These are phyloP conservation scores for Enteromius unitaeniatus DNA, from an alignment of 2,797 vertebrate species.

Conservation along the genomic window DNA sequence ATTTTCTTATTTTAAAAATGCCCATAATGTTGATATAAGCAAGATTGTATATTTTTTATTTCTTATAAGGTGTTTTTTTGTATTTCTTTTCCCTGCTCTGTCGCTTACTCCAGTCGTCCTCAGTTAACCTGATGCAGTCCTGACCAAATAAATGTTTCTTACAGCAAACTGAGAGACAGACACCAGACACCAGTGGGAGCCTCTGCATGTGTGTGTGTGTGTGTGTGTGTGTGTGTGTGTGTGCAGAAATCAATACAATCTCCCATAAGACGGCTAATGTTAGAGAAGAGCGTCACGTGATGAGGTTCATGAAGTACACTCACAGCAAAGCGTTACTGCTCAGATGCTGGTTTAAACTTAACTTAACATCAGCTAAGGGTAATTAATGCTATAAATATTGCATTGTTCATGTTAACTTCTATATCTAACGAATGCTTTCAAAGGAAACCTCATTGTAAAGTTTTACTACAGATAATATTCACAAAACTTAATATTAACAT, in stretches of 20 bases:
- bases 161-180: constrained; percentile 4
- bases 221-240: too few relatives aligned
- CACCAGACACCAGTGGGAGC: background rate
- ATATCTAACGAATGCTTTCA: background rate
- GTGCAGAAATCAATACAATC: constrained; percentile 4
- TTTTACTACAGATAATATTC: background rate
- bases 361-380: background rate
- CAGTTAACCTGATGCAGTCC: background rate
- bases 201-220: background rate
- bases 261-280: background rate
- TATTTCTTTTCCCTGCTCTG: background rate
- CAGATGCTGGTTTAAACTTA: background rate
- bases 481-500: background rate
- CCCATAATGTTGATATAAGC: background rate
- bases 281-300: background rate
- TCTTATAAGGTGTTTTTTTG: background rate
- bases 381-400: background rate
- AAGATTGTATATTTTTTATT: background rate
- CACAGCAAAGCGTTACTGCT: background rate
- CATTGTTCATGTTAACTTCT: background rate
- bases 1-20: background rate
- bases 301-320: background rate
- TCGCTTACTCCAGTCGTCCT: background rate
- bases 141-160: background rate
- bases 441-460: background rate